phyloP scores from a whole-genome alignment of 2,797 vertebrate species.

The Serranus cabrilla region DNA sequence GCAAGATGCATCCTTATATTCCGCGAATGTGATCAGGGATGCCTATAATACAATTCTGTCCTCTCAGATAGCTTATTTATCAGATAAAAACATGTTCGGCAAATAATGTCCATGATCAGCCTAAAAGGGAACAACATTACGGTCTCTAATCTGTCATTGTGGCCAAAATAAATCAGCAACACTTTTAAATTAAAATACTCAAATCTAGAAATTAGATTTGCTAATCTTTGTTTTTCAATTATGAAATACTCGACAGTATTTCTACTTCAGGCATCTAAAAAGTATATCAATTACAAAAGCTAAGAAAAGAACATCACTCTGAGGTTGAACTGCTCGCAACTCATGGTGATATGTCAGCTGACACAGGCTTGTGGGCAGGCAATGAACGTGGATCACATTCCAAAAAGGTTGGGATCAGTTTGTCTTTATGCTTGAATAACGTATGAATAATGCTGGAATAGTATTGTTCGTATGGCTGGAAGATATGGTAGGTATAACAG shows the following conservation, averaged over 20 bases:
- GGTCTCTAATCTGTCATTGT: not conserved
- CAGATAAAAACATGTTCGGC: not conserved
- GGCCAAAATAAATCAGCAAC: not conserved
- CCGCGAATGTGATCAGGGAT: not conserved
- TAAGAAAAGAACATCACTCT: not conserved
- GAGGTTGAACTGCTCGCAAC: not conserved
- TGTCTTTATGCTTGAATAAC: too few relatives aligned
- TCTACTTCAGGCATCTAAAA: not conserved
- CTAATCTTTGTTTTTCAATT: not conserved
- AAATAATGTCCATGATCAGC: not conserved
- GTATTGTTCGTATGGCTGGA: not conserved
- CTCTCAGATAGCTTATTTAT: constrained; percentile 1
- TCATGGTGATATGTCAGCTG: not conserved
- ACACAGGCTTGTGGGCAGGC: too few relatives aligned
- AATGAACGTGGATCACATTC: too few relatives aligned
- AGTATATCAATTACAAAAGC: not conserved
- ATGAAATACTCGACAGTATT: not conserved
- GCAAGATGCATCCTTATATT: not conserved
- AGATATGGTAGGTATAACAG: not conserved
- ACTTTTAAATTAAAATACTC: not conserved
- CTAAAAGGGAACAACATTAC: not conserved
- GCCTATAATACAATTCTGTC: not conserved
- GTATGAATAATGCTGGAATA: too few relatives aligned
- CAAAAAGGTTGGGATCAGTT: too few relatives aligned
- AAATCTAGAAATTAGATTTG: not conserved